These are phyloP conservation scores for Diachasmimorpha longicaudata DNA, from an alignment of 1,140 invertebrate species.

Conservation along the genomic window DNA sequence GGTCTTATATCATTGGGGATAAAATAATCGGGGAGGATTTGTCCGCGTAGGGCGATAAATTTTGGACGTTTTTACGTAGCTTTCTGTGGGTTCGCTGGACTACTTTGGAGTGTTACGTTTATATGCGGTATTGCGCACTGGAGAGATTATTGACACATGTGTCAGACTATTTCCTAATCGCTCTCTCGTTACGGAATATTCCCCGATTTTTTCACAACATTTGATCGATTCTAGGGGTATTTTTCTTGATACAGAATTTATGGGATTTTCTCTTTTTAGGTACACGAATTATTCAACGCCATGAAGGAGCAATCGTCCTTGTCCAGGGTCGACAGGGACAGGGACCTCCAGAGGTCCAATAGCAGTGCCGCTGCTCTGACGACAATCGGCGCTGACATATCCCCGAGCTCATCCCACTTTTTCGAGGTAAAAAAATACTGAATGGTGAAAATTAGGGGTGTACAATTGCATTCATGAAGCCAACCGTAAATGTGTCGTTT, in stretches of 20 bases:
- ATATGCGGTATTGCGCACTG: background rate
- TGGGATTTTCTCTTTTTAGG: constrained; percentile 60
- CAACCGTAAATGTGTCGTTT: too few species aligned
- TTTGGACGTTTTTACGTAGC: too few species aligned
- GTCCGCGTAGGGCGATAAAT: background rate
- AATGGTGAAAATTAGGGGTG: too few species aligned
- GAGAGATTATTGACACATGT: background rate
- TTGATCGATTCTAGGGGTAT: background rate
- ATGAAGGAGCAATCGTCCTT: constrained; percentile 73
- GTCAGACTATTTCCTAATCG: background rate
- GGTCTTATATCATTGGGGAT: background rate
- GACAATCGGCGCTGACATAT: constrained; percentile 78
- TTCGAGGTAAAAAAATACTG: constrained; percentile 71
- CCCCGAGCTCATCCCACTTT: constrained; percentile 83
- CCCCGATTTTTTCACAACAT: background rate
- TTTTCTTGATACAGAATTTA: background rate
- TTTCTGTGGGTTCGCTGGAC: background rate
- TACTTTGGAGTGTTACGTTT: background rate
- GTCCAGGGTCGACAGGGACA: constrained; percentile 47
- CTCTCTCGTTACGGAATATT: background rate
- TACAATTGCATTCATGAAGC: too few species aligned
- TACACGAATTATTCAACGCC: constrained; percentile 71
- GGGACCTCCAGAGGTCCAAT: constrained; percentile 61
- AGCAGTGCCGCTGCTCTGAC: constrained; percentile 71
- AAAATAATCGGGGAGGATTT: background rate